These are phyloP conservation scores for Gasterosteus nipponicus DNA, from an alignment of 2,113 vertebrate genomes.

Conservation along the genomic window DNA sequence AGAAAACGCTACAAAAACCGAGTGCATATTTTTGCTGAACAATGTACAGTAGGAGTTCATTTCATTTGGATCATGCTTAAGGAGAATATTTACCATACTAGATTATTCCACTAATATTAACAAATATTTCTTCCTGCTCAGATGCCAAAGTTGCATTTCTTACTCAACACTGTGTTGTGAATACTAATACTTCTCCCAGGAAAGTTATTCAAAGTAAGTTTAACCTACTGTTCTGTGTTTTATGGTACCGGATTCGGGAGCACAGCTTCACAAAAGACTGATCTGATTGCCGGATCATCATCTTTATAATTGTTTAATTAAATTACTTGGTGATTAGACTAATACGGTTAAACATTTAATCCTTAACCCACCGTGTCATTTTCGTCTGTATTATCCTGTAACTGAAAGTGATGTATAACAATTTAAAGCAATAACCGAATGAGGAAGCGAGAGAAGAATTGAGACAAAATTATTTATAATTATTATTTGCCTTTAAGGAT, in stretches of 20 bases:
- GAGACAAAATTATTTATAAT: too few relatives aligned
- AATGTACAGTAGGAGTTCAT: neutral
- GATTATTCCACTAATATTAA: neutral
- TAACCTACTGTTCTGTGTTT: constrained; percentile 14
- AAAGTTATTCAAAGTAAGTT: constrained; percentile 1
- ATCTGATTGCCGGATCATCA: constrained; percentile 35
- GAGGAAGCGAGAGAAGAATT: neutral
- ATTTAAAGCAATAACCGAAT: neutral
- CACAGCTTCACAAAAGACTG: constrained; percentile 7
- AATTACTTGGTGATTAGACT: constrained; percentile 25
- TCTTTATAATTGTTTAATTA: constrained; percentile 41
- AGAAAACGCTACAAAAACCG: neutral
- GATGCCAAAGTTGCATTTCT: neutral
- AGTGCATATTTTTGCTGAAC: neutral
- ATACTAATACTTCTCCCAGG: neutral
- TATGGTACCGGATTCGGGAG: constrained; percentile 3
- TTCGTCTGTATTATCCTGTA: neutral
- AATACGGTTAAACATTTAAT: neutral
- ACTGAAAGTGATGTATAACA: neutral
- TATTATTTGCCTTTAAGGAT: neutral
- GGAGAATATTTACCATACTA: neutral
- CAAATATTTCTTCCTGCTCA: neutral
- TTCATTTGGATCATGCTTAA: neutral
- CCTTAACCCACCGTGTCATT: too few relatives aligned
- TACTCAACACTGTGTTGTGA: neutral